Evolutionary conservation across 2,113 vertebrate species (phyloP), one percentile per base, ranked within the genome.

Genomic region (Malaclemys terrapin): DNA sequence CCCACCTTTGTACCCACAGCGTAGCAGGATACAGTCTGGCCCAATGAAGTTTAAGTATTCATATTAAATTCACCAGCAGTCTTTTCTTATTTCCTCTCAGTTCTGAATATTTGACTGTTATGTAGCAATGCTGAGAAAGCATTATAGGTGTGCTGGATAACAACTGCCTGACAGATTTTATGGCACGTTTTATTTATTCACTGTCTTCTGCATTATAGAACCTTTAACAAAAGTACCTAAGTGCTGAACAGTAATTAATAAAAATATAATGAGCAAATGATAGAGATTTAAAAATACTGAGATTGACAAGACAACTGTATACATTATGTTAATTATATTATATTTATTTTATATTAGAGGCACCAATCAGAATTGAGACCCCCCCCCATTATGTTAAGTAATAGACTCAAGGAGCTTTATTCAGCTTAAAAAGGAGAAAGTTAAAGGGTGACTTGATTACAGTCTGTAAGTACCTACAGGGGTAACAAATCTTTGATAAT

Each of bases 211-310:
- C 27, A 92, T 45, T 57, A 82, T 62, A 42, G 22, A 84, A 90
- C 2, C 69, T 93, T 78, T 1, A 3, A n/a, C 85, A 93, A 89
- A 92, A 54, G 53, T 42, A 82, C 27, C 11, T 9, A 91, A 1
- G 5, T 45, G 27, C 53, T 57, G 53, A 82, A 42, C 25, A 19
- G 38, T 91, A 88, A 93, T 93, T 90, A 86, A 95, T 87, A 88
- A 20, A 95, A 79, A 53, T 19, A 85, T 2, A 10, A 50, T 80
- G 6, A 91, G 1, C 42, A 90, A 47, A 29, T 47, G 45, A 47
- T 69, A 95, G 38, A 90, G n/a, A 94, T 90, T 96, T 95, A 96
- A 65, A 22, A 95, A 93, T 42, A 94, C 49, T 82, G 65, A 52
- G 91, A 94, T 91, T 90, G 49, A 91, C 50, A 88, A 82, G 4